Base-by-base conservation (phyloP, 1,140 invertebrate genomes). In the Drosophila pruinosa region DNA sequence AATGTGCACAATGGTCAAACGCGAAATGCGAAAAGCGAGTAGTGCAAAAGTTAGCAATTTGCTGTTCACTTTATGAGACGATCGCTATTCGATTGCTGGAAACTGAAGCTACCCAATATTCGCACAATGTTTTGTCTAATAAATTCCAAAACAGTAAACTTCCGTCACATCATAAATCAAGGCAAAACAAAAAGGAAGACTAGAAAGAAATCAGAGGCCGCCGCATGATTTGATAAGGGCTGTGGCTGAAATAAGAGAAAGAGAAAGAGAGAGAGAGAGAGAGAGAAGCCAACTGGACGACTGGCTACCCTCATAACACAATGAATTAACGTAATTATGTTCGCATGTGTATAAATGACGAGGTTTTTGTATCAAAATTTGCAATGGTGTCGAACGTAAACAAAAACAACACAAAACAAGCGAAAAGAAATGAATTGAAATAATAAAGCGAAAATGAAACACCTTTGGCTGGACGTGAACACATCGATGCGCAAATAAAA, bases 271-370 rank as follows among this genome's bases (percentile, higher is more conserved):
- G 19, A 22, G 5, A 19, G 28, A 5, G 34, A 14, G 59, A 17
- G 26, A 19, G 15, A 15, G 36, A 7, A n/a, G n/a, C n/a, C n/a
- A n/a, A n/a, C n/a, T n/a, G n/a, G 19, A 3, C 43, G n/a, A 22
- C 26, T 34, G 58, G 26, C 76, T 83, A 83, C 79, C 80, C 76
- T 83, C 76, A 80, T 83, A 57, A 69, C 62, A 83, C 75, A 75
- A 72, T 65, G 81, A 86, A 86, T 86, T 86, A 85, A 86, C 82
- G 81, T 86, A 86, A 86, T 86, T 86, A 86, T 86, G 81, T 86
- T 86, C 81, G 82, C 81, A 86, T 86, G 72, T 86, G 64, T 69
- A 79, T 79, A 77, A 75, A 70, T 74, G 72, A 77, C 72, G 56
- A 65, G 65, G 61, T 61, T 76, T 76, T 76, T 72, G 73, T 73